phyloP scores from a whole-genome alignment of 1,140 invertebrate genomes.

The Brachionus angularis region DNA sequence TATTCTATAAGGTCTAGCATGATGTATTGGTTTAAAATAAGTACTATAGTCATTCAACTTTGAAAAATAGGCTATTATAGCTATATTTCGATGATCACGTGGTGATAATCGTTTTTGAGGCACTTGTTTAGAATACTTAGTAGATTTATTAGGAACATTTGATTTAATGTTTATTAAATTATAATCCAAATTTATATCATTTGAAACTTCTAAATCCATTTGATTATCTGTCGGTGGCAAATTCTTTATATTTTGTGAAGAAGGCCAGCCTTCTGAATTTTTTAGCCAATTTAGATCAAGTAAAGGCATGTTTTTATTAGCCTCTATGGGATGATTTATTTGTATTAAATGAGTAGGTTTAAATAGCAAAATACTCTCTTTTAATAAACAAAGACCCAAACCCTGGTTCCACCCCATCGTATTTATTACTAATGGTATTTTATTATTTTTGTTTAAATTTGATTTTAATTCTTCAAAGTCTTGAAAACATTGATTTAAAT shows the following conservation, averaged over 20 bases:
- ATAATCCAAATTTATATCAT: not conserved
- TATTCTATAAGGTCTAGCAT: slow-evolving; percentile 48
- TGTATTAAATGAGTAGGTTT: slow-evolving; percentile 38
- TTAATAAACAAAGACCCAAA: slow-evolving; percentile 26
- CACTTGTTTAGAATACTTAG: not conserved
- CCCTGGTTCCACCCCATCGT: slow-evolving; percentile 44
- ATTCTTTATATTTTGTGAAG: no score
- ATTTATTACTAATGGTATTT: slow-evolving; percentile 25
- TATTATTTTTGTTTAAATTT: not conserved
- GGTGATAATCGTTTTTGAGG: slow-evolving; percentile 14
- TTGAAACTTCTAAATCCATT: not conserved
- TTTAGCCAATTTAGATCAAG: not conserved
- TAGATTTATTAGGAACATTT: slow-evolving; percentile 14
- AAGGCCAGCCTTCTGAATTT: slow-evolving; percentile 28
- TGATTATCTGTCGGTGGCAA: no score
- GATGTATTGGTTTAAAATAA: slow-evolving; percentile 45
- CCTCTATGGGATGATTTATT: slow-evolving; percentile 39
- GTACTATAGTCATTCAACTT: slow-evolving; percentile 44
- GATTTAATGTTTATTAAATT: slow-evolving; percentile 23
- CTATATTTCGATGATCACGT: slow-evolving; percentile 48
- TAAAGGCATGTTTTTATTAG: slow-evolving; percentile 40
- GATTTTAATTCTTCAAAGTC: slow-evolving; percentile 11
- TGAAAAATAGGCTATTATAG: slow-evolving; percentile 48
- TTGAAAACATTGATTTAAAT: slow-evolving; percentile 13
- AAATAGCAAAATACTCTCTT: slow-evolving; percentile 21